Evolutionary conservation across 1,140 invertebrate species (phyloP).

Genomic region (Drosophila pandora): DNA sequence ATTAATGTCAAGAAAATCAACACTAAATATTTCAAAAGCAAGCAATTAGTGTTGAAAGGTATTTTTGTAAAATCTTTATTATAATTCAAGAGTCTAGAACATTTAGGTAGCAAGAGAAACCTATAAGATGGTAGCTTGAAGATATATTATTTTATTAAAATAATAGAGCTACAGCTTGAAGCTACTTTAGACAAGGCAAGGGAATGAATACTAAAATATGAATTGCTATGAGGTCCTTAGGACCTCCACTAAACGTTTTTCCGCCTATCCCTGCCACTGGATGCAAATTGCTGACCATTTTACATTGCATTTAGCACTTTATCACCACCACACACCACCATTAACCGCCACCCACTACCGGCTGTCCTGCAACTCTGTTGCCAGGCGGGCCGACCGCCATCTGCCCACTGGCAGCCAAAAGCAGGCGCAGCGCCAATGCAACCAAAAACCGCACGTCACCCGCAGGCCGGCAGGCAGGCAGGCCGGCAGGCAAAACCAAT

Average conservation of each 20-base stretch:
- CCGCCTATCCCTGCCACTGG: neutral
- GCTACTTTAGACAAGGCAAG: too few relatives aligned
- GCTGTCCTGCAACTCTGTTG: conserved; percentile 17
- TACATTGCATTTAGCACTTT: neutral
- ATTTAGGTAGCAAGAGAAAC: too few relatives aligned
- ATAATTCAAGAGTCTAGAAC: too few relatives aligned
- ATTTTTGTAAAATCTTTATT: neutral
- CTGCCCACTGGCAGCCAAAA: conserved; percentile 45
- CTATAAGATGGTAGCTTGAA: too few relatives aligned
- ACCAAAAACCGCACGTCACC: conserved; percentile 68
- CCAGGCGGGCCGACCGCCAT: conserved; percentile 46
- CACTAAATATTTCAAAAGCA: neutral
- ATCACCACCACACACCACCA: neutral
- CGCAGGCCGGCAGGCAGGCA: conserved; percentile 61
- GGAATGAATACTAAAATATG: neutral
- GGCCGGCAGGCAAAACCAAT: conserved; percentile 57
- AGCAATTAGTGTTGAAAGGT: neutral
- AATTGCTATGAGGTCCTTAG: neutral
- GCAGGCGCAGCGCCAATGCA: conserved; percentile 43
- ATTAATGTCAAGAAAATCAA: neutral
- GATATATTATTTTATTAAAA: too few relatives aligned
- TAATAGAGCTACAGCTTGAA: too few relatives aligned
- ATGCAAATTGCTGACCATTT: neutral
- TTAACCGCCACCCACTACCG: neutral
- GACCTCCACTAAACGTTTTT: neutral